A percentile compares a stretch with the other conserved stretches of the same genome.
phyloP scores from a whole-genome alignment of 2,888 invertebrate genomes.

The Spodoptera littoralis region DNA sequence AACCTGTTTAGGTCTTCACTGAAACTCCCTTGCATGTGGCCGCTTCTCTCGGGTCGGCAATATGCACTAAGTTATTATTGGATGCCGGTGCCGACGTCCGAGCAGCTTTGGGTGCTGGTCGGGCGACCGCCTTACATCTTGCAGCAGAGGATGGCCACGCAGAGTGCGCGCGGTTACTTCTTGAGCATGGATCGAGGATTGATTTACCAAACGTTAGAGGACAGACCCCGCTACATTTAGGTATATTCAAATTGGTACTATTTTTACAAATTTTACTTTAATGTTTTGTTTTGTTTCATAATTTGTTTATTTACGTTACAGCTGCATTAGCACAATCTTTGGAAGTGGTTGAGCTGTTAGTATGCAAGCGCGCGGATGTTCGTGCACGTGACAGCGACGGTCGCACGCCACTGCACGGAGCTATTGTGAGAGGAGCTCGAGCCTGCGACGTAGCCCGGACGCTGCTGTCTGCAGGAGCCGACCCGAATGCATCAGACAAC shows the following conservation, averaged over 20 bases:
- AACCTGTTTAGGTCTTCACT: conserved; percentile 90
- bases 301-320: conserved; percentile 59
- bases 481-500: conserved; percentile 93
- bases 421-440: conserved; percentile 93
- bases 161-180: conserved; percentile 92
- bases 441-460: conserved; percentile 92
- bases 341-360: conserved; percentile 92
- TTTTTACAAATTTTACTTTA: neutral
- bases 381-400: conserved; percentile 92
- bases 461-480: conserved; percentile 90
- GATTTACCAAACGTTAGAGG: conserved; percentile 92
- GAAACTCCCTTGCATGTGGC: conserved; percentile 96
- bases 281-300: neutral
- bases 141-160: conserved; percentile 96
- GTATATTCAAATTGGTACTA: conserved; percentile 45
- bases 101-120: conserved; percentile 91
- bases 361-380: conserved; percentile 90
- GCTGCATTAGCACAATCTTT: conserved; percentile 94
- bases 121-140: conserved; percentile 94
- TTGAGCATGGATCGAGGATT: conserved; percentile 93
- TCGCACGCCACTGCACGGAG: conserved; percentile 93
- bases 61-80: conserved; percentile 92
- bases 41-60: conserved; percentile 91
- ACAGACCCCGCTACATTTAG: conserved; percentile 95
- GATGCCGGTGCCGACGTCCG: conserved; percentile 94